phyloP scores from a whole-genome alignment of 2,113 vertebrate species.

The Tetraodon nigroviridis region DNA sequence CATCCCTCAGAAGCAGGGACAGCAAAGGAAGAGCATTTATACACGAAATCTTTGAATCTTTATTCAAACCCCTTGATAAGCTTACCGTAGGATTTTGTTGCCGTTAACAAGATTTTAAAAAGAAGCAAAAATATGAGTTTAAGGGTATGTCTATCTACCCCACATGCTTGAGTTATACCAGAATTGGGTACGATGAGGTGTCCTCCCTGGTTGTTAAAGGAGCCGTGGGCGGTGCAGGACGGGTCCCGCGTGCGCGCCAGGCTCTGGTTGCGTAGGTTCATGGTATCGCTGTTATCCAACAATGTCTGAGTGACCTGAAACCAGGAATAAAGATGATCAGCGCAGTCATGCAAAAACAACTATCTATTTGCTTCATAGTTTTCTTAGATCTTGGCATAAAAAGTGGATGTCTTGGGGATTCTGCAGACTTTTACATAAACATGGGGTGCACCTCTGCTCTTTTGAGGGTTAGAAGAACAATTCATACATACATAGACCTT shows the following conservation, averaged over 20 bases:
- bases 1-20: not conserved
- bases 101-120: not conserved
- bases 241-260: constrained; percentile 87
- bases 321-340: not conserved
- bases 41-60: not conserved
- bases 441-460: no score
- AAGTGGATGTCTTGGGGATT: no score
- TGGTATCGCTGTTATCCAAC: constrained; percentile 83
- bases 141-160: not conserved
- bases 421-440: no score
- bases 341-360: not conserved
- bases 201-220: constrained; percentile 93
- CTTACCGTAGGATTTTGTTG: not conserved
- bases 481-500: no score
- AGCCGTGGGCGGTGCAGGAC: constrained; percentile 86
- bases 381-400: no score
- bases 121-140: not conserved
- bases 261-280: constrained; percentile 86
- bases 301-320: constrained; percentile 82
- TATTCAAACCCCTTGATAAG: not conserved
- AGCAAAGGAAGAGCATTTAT: not conserved
- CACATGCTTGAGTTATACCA: constrained; percentile 70
- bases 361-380: no score
- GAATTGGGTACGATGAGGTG: constrained; percentile 92
- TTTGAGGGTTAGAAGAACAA: no score